Evolutionary conservation across 2,797 vertebrate genomes (phyloP), one percentile per base, ranked within the genome.

Genomic region (Anas flavirostris): DNA sequence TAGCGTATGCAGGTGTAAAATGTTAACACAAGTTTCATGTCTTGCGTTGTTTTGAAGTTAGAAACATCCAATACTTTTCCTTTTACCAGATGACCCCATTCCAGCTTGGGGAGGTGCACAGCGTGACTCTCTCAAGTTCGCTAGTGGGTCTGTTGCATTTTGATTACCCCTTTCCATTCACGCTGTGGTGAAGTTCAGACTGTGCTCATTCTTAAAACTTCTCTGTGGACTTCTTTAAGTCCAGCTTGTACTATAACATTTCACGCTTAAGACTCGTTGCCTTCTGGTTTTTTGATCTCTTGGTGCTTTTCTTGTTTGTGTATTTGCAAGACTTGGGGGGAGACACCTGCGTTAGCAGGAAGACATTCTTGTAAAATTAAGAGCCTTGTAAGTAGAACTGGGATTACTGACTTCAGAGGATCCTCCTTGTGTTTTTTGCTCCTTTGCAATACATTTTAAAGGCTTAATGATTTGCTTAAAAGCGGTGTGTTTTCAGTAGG

Each of bases 251-350:
- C 39, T 63, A 31, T 86, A 91, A 70, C 64, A 31, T 48, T 73
- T 86, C 9, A 10, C 6, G 2, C 41, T 43, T 76, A 28, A 48
- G 84, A 82, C 86, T 84, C 88, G 68, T 82, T 94, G 88, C 77
- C 88, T 86, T 88, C 39, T 82, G n/a, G 82, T 91, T 90, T 92
- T 91, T 93, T 73, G n/a, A 25, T 88, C 37, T 58, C 33, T 83
- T 72, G 41, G 22, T 58, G 35, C 28, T 82, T 91, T 59, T 77
- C 9, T 74, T 53, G 43, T 77, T 91, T 78, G 31, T 4, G 4
- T 86, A 22, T 69, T 82, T 84, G n/a, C 35, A 80, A 77, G 64
- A 55, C 44, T 59, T 73, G 79, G 50, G 43, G 79, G 92, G 60
- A 58, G 37, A 18, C 16, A 4, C 12, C 43, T 28, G 33, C 60